Evolutionary conservation across 2,888 invertebrate species (phyloP).

Genomic region (Gnatocerus cornutus): DNA sequence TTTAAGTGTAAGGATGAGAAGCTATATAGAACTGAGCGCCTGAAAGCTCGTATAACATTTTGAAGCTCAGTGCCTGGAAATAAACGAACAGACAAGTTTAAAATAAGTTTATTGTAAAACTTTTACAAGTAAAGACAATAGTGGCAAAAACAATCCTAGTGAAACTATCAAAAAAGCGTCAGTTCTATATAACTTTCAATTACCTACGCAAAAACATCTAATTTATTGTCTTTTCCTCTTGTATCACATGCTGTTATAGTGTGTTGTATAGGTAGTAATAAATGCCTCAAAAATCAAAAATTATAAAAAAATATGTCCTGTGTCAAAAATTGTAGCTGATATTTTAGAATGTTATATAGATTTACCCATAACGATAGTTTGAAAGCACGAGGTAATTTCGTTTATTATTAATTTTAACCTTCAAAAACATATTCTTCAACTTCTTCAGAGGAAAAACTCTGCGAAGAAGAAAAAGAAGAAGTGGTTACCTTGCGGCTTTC

Average conservation of each 20-base stretch:
- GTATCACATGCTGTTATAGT: conserved; percentile 60
- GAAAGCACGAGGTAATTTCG: conserved; percentile 28
- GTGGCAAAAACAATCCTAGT: conserved; percentile 56
- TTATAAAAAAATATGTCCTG: conserved; percentile 42
- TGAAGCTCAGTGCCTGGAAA: conserved; percentile 68
- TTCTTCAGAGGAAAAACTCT: conserved; percentile 70
- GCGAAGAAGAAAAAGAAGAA: conserved; percentile 66
- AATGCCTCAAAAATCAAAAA: conserved; percentile 61
- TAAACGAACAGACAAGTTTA: conserved; percentile 61
- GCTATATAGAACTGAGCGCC: conserved; percentile 71
- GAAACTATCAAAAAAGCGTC: conserved; percentile 58
- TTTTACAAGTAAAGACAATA: conserved; percentile 54
- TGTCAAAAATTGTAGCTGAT: conserved; percentile 32
- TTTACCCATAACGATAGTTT: conserved; percentile 9
- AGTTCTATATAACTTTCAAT: conserved; percentile 71
- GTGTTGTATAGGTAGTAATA: conserved; percentile 48
- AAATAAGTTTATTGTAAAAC: conserved; percentile 59
- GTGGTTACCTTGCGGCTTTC: conserved; percentile 66
- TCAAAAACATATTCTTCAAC: conserved; percentile 68
- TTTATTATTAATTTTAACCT: conserved; percentile 52
- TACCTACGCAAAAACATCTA: conserved; percentile 52
- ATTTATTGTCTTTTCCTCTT: conserved; percentile 55
- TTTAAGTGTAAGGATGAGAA: conserved; percentile 57
- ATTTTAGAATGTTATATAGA: conserved; percentile 18
- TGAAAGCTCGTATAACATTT: conserved; percentile 66